phyloP scores from a whole-genome alignment of 1,140 invertebrate genomes.

The Spodoptera frugiperda region DNA sequence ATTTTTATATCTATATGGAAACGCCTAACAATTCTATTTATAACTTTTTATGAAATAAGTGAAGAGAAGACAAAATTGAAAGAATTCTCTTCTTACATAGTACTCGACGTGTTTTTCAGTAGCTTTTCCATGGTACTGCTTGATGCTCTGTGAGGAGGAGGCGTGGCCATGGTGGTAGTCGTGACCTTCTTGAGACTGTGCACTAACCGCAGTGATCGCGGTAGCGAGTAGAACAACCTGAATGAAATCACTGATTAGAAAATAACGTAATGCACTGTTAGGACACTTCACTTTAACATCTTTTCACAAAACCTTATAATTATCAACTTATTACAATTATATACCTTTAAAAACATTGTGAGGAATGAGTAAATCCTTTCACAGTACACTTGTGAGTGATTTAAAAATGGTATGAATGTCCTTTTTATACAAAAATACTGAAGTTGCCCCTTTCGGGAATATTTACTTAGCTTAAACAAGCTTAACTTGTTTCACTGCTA shows the following conservation, averaged over 20 bases:
- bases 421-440: slow-evolving; percentile 10
- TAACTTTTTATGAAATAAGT: no score
- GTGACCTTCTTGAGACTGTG: slow-evolving; percentile 42
- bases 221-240: slow-evolving; percentile 10
- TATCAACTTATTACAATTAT: no score
- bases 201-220: neutral
- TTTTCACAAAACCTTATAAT: neutral
- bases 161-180: slow-evolving; percentile 46
- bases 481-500: neutral
- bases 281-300: neutral
- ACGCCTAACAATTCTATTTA: no score
- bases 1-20: no score
- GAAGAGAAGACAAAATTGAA: no score
- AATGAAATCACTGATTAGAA: neutral
- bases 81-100: neutral
- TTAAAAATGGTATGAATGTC: neutral
- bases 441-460: no score
- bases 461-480: neutral
- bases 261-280: no score
- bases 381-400: no score
- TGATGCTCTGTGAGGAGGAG: neutral
- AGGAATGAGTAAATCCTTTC: no score
- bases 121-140: slow-evolving; percentile 50
- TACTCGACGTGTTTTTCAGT: slow-evolving; percentile 27
- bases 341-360: no score